Conservation (phyloP, 2,888 invertebrate genomes). For the Phaedon cochleariae region DNA sequence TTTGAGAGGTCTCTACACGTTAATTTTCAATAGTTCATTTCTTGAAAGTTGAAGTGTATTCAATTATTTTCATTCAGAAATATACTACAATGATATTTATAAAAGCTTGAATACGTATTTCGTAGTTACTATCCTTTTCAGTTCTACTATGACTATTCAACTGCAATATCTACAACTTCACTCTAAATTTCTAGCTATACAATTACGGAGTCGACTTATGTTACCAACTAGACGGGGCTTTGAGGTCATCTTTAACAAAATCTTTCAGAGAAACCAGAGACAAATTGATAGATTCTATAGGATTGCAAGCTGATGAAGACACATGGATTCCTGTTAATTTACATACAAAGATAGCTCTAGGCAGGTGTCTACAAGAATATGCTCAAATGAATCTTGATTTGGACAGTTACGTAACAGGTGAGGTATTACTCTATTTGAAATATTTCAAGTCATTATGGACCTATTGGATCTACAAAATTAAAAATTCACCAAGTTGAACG, state of each 20-base stretch:
- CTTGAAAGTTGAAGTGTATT: no score
- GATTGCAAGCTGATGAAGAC: conserved; percentile 80
- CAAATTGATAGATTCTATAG: conserved; percentile 84
- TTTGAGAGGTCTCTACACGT: no score
- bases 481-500: no score
- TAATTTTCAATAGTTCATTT: no score
- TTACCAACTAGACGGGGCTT: conserved; percentile 88
- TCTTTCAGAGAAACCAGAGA: conserved; percentile 81
- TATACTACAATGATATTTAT: no score
- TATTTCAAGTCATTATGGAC: no score
- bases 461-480: no score
- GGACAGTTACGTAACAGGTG: conserved; percentile 70
- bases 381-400: conserved; percentile 74
- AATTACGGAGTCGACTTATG: conserved; percentile 86
- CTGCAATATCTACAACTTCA: no score
- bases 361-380: conserved; percentile 74
- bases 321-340: conserved; percentile 86
- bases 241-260: conserved; percentile 79
- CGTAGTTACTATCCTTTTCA: no score
- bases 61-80: no score
- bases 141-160: no score
- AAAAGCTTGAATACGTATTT: no score
- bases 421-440: background rate
- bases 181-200: conserved; percentile 62
- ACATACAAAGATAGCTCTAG: conserved; percentile 69